Conservation (phyloP, 2,888 invertebrate species). For the Eupithecia subumbrata region DNA sequence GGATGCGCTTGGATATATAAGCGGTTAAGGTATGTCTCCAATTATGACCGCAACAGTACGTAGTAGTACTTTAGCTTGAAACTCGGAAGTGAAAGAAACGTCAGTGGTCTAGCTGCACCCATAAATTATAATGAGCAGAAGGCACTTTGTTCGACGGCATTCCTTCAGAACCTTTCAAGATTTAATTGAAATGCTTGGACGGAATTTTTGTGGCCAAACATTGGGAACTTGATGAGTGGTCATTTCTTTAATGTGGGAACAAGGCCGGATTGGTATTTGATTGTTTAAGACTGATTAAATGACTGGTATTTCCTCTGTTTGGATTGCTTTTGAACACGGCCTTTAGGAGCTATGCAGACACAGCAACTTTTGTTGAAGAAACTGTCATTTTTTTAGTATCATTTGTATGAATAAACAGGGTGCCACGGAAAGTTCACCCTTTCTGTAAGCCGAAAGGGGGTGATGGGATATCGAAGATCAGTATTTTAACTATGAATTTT, state of each 20-base stretch:
- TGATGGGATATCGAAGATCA: no score
- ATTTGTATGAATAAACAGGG: no score
- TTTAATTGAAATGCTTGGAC: constrained; percentile 71
- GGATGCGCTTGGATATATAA: no score
- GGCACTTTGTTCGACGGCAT: constrained; percentile 50
- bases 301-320: constrained; percentile 1
- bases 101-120: constrained; percentile 24
- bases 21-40: no score
- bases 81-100: not conserved
- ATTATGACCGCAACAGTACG: no score
- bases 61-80: not conserved
- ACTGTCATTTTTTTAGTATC: no score
- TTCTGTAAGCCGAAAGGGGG: no score
- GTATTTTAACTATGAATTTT: no score
- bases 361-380: no score
- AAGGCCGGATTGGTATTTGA: constrained; percentile 28
- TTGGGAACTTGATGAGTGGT: constrained; percentile 45
- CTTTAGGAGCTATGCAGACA: no score
- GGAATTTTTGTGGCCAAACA: constrained; percentile 59
- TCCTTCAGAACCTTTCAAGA: constrained; percentile 63
- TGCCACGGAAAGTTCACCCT: no score
- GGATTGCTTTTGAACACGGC: not conserved
- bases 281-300: constrained; percentile 26
- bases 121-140: constrained; percentile 24
- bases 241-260: constrained; percentile 44